A percentile compares a stretch with the other conserved stretches of the same genome.
Conservation (phyloP, 2,113 vertebrate species). For the Hippolais icterina region DNA sequence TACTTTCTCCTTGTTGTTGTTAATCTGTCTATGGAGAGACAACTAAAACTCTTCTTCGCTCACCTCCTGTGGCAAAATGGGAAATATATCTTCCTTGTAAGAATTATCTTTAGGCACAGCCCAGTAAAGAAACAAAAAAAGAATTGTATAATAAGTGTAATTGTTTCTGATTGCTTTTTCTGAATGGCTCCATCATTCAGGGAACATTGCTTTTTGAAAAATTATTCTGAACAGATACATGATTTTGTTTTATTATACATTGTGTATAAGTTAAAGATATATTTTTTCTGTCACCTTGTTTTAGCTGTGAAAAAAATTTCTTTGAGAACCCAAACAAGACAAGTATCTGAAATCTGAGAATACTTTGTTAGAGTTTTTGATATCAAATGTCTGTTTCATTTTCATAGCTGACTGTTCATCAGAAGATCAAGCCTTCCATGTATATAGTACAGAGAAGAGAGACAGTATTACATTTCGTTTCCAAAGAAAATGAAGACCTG, state of each 20-base stretch:
- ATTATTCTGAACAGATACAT: background rate
- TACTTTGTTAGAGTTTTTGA: background rate
- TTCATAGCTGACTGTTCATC: background rate
- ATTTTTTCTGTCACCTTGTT: background rate
- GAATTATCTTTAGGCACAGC: background rate
- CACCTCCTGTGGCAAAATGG: background rate
- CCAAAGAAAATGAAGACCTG: background rate
- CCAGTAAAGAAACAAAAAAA: background rate
- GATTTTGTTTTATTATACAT: background rate
- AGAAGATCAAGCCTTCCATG: background rate
- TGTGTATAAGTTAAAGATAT: background rate
- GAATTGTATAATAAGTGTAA: background rate
- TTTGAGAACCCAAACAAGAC: background rate
- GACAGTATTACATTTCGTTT: background rate
- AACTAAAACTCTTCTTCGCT: background rate
- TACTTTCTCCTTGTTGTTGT: background rate
- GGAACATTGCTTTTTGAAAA: background rate
- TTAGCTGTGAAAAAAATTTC: background rate
- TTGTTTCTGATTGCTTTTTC: background rate
- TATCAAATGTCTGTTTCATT: background rate
- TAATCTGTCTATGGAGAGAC: background rate
- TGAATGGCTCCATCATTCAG: background rate
- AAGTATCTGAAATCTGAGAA: background rate
- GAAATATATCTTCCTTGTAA: rapidly evolving
- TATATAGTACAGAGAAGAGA: background rate